A percentile compares a stretch with the other conserved stretches of the same genome.
Evolutionary conservation across 2,797 vertebrate species (phyloP).

Genomic region (Silurus lanzhouensis): DNA sequence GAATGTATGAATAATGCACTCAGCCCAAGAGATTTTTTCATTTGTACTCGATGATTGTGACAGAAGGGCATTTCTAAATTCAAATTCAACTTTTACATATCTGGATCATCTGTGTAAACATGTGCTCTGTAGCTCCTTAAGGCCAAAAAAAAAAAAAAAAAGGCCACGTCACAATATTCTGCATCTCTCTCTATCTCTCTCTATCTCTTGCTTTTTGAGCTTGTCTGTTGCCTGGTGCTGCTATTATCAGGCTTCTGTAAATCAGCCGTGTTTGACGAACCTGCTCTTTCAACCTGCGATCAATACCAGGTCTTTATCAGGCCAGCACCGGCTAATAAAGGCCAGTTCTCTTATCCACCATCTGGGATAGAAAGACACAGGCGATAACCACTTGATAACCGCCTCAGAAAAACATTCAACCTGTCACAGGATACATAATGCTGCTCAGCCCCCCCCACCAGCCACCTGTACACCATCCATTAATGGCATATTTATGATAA

Average conservation of each 20-base stretch:
- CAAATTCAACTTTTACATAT: slow-evolving; percentile 5
- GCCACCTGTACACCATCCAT: slow-evolving; percentile 46
- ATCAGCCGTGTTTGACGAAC: slow-evolving; percentile 83
- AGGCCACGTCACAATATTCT: slow-evolving; percentile 60
- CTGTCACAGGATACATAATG: slow-evolving; percentile 60
- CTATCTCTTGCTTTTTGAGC: slow-evolving; percentile 53
- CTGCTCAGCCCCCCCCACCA: slow-evolving; percentile 44
- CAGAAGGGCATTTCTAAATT: slow-evolving; percentile 8
- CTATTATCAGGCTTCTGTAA: slow-evolving; percentile 81
- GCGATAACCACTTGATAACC: slow-evolving; percentile 63
- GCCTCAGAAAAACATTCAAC: slow-evolving; percentile 56
- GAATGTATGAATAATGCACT: slow-evolving; percentile 42
- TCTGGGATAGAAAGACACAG: slow-evolving; percentile 71
- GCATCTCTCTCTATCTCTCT: slow-evolving; percentile 45
- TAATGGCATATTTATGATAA: neutral
- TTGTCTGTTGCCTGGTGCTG: slow-evolving; percentile 73
- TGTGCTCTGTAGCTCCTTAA: slow-evolving; percentile 1
- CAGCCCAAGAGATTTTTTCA: neutral
- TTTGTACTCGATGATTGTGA: slow-evolving; percentile 25
- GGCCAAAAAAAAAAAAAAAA: neutral
- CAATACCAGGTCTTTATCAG: slow-evolving; percentile 83
- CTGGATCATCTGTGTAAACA: neutral
- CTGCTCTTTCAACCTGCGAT: slow-evolving; percentile 84
- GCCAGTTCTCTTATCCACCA: slow-evolving; percentile 79
- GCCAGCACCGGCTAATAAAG: slow-evolving; percentile 80